These are phyloP conservation scores for Pholis gunnellus DNA, from an alignment of 2,113 vertebrate genomes.

Conservation along the genomic window DNA sequence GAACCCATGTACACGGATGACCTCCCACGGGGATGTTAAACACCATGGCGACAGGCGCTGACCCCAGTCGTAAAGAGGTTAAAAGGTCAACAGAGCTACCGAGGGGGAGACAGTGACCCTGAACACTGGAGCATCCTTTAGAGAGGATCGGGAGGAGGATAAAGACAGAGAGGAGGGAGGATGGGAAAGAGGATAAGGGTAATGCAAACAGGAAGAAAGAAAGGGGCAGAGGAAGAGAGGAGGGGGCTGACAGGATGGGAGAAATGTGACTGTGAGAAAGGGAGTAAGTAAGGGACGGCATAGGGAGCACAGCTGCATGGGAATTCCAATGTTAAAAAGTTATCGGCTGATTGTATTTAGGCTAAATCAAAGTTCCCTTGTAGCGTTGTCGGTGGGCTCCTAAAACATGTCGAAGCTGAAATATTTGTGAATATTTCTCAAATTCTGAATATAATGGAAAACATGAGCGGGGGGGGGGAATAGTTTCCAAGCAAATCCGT, in stretches of 20 bases:
- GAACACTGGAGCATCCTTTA: conserved; percentile 70
- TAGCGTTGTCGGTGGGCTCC: not conserved
- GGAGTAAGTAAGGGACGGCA: conserved; percentile 12
- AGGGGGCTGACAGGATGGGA: conserved; percentile 12
- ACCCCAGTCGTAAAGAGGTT: conserved; percentile 77
- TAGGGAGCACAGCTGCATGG: conserved; percentile 23
- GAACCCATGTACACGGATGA: conserved; percentile 22
- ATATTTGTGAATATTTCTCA: conserved; percentile 29
- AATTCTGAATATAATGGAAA: conserved; percentile 29
- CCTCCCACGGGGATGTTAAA: conserved; percentile 66
- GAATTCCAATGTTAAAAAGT: conserved; percentile 24
- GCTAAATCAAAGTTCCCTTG: conserved; percentile 13
- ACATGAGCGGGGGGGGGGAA: conserved; percentile 7
- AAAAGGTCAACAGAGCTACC: conserved; percentile 64
- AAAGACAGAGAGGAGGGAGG: conserved; percentile 1
- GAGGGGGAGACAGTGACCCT: conserved; percentile 64
- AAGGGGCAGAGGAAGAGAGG: not conserved
- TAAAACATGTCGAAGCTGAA: conserved; percentile 2
- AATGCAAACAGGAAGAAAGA: conserved; percentile 40
- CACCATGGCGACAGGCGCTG: conserved; percentile 69
- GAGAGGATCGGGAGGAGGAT: conserved; percentile 36
- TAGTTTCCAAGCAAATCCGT: conserved; percentile 15
- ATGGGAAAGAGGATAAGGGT: conserved; percentile 21
- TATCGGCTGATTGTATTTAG: conserved; percentile 15
- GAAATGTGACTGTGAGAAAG: not conserved